Evolutionary conservation across 2,888 invertebrate species (phyloP), one percentile per base, ranked within the genome.

Genomic region (Chymomyza amoena): DNA sequence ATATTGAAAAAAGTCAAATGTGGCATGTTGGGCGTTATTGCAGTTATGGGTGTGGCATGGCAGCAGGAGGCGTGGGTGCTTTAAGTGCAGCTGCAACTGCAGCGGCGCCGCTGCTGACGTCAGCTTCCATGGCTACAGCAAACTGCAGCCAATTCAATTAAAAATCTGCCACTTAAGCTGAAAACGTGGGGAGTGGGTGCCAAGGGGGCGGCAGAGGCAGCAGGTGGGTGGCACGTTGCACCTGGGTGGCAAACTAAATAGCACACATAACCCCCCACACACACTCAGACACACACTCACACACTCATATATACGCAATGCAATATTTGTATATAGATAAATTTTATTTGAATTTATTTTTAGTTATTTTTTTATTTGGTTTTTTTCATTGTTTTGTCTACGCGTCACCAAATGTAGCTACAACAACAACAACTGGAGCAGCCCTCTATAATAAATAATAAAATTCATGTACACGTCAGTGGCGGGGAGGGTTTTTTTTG

Each of bases 151-250:
- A 86, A 87, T 86, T 86, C 88, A 88, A 86, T 86, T 86, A 88
- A 86, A 86, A 86, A 87, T 80, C 80, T 86, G 87, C 88, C 85
- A 88, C 88, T 88, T 88, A 86, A 84, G 83, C 88, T 78, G 56
- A 60, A 66, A 76, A 69, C 70, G 60, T 16, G 39, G 36, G 36
- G 15, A 28, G 5, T 18, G 25, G 51, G 5, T 18, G 25, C 50
- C 50, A 13, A n/a, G 52, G 50, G 9, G 36, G 57, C 25, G 25
- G 25, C 25, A 32, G 59, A 15, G 25, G 32, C 54, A 15, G 7
- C 18, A 20, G 59, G 0, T 59, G 16, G 54, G 54, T 9, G n/a
- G 54, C 54, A 13, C 15, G 54, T 60, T 32, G 51, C 50, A 66
- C 66, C 60, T 60, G 60, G 60, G 66, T 66, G 66, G 72, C 69